Base-by-base conservation (phyloP, 2,888 invertebrate genomes). In the Phania funesta region DNA sequence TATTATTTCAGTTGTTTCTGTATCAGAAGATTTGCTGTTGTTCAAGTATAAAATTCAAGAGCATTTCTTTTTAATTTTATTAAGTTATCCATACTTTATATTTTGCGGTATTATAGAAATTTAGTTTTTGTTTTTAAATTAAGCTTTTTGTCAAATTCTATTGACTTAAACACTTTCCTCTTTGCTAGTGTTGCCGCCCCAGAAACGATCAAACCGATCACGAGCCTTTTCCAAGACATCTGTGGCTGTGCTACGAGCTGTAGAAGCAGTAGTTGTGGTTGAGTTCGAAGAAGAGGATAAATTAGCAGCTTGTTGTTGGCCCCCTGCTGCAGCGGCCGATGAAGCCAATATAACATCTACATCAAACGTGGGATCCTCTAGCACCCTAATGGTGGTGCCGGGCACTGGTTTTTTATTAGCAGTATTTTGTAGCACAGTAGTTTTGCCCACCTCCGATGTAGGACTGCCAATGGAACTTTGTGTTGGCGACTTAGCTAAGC, bases 161-260 rank as follows among this genome's bases (percentile, higher is more conserved):
- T 77, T 46, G 62, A 67, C 41, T 88, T 90, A 90, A 85, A 91
- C 93, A 87, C 92, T 93, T 85, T 93, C 93, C 86, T 93, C 93
- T 86, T 93, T 93, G 70, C 70, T 82, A 29, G 65, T 78, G 86
- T 92, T 93, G 87, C 94, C 94, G 84, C 95, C 95, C 96, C 96
- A 96, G 91, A 96, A 96, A 88, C 95, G 94, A 91, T 96, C 96
- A 89, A 96, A 96, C 86, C 96, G 94, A 90, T 94, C 95, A 86
- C 96, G 94, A 86, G 96, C 96, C 90, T 94, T 94, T 89, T 96
- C 96, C 84, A 96, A 92, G 82, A 96, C 95, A 88, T 96, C 95
- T 73, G 94, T 93, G 41, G 95, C 94, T 60, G 90, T 88, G 75
- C 86, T 88, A 67, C 89, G 88, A 70, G 87, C 88, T 75, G 90